A percentile compares a stretch with the other conserved stretches of the same genome.
Evolutionary conservation across 1,140 invertebrate genomes (phyloP).

Genomic region (Pemphigus obesinymphae): DNA sequence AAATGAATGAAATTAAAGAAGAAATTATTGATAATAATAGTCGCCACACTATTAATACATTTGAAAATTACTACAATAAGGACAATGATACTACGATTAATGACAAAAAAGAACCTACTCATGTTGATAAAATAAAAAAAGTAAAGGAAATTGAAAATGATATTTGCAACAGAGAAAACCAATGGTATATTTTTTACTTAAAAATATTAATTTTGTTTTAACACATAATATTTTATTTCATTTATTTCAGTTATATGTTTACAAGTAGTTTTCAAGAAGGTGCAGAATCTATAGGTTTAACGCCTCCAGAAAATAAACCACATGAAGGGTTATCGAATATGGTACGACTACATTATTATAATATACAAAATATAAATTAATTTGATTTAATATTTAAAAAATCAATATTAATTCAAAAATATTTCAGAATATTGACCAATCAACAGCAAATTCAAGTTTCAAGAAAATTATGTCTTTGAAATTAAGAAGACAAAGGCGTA

Average conservation of each 20-base stretch:
- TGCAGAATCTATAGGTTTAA: neutral
- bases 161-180: neutral
- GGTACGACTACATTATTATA: neutral
- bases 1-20: neutral
- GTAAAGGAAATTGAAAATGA: neutral
- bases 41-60: neutral
- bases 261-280: slow-evolving; percentile 2
- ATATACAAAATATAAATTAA: neutral
- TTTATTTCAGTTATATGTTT: slow-evolving; percentile 33
- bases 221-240: neutral
- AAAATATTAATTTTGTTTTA: neutral
- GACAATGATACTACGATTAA: neutral
- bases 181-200: neutral
- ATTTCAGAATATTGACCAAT: slow-evolving; percentile 9
- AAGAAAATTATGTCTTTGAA: neutral
- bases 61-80: neutral
- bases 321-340: neutral
- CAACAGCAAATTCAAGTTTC: neutral
- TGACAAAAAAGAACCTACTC: neutral
- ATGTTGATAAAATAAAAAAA: neutral
- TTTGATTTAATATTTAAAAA: neutral
- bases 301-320: neutral
- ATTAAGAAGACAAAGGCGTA: neutral
- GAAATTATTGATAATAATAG: neutral
- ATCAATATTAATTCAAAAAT: neutral